Base-by-base conservation (phyloP, 2,888 invertebrate genomes). In the Parapristionchus giblindavisi region DNA sequence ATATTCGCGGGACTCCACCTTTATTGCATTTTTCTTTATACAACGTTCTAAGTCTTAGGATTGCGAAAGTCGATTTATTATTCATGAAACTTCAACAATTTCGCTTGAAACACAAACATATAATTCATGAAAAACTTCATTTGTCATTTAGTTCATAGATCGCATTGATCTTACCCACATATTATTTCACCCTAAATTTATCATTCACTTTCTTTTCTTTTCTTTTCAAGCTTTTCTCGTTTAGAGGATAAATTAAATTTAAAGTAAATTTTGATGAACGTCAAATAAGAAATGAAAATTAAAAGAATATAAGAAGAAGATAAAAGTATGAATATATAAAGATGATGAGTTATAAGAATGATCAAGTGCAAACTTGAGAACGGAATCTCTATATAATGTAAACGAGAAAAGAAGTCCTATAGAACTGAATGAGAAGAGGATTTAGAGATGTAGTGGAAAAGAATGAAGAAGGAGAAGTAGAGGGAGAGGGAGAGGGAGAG, bases 331-430 rank as follows among this genome's bases (percentile, higher is more conserved):
- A 32, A 29, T 32, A 3, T 27, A 6, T 3, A 17, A 3, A 29
- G 29, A 5, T 3, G 5, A 58, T 27, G 17, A 58, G 58, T 8
- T 14, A 29, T 58, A 14, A n/a, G 54, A 24, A 54, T 54, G 27
- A 11, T 40, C 4, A 51, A 66, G 66, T 66, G 51, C 66, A 66
- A 51, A 66, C 51, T 66, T 66, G 66, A 51, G 66, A 63, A 36
- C 6, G 24, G 24, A 27, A n/a, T n/a, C 54, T 14, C 6, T 27
- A 14, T 54, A 14, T 27, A 14, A 54, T 5, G 8, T 6, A 24
- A 6, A 8, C 6, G 17, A 6, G 54, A 14, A 14, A 14, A 6
- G n/a, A 54, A n/a, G 24, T 24, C n/a, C 6, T 6, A 54, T 54
- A 6, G 54, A 14, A 54, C 17, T 14, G 54, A 54, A 29, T 48